Conservation (phyloP, 2,797 vertebrate species). For the Pempheris klunzingeri region DNA sequence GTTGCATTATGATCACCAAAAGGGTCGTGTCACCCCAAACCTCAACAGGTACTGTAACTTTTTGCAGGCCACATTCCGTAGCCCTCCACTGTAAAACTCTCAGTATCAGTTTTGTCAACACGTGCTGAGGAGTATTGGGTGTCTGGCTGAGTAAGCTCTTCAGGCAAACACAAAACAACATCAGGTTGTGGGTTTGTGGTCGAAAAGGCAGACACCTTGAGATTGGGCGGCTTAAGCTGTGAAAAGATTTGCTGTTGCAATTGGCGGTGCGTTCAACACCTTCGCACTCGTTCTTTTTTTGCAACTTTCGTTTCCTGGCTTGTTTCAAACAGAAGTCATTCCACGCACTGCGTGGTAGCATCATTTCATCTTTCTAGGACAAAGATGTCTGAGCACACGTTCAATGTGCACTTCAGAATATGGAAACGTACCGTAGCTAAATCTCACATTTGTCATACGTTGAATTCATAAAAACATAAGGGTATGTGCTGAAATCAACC, state of each 20-base stretch:
- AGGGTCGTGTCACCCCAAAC: neutral
- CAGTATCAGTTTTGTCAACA: slow-evolving; percentile 10
- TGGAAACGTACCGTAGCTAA: neutral
- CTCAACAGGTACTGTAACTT: neutral
- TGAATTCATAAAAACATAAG: neutral
- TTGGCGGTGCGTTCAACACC: slow-evolving; percentile 2
- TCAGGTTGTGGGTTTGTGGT: slow-evolving; percentile 8
- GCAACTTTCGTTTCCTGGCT: neutral
- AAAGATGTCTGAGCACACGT: neutral
- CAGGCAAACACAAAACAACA: slow-evolving; percentile 26
- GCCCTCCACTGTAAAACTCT: no score
- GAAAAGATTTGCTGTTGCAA: slow-evolving; percentile 9
- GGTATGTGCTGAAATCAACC: neutral
- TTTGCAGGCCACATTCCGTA: no score
- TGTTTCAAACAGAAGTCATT: neutral
- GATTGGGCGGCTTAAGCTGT: neutral
- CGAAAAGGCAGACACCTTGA: neutral
- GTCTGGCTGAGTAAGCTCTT: slow-evolving; percentile 44
- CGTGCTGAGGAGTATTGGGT: slow-evolving; percentile 23
- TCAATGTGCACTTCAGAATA: neutral
- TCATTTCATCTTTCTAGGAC: neutral
- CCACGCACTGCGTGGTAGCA: neutral
- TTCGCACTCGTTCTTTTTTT: neutral
- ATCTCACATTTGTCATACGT: neutral
- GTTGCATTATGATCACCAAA: neutral